Evolutionary conservation across 2,797 vertebrate species (phyloP).

Genomic region (Lerista edwardsae): DNA sequence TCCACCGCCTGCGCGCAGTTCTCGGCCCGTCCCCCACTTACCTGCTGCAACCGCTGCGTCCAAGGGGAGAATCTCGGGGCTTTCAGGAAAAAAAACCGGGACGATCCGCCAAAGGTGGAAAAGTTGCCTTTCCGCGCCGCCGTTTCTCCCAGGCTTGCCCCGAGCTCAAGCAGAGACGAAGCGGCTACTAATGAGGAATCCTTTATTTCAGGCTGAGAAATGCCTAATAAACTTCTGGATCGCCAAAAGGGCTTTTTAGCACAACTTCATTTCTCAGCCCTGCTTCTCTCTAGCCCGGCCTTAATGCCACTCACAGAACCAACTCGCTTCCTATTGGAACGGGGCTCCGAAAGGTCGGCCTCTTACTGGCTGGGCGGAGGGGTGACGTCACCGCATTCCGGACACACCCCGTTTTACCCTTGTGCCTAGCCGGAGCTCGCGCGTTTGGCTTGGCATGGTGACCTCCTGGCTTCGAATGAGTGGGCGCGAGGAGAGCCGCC

Average conservation of each 20-base stretch:
- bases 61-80: background rate
- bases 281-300: constrained; percentile 55
- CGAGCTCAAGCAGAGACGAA: constrained; percentile 48
- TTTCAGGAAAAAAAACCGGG: constrained; percentile 49
- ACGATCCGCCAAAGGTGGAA: constrained; percentile 32
- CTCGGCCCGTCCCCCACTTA: constrained; percentile 60
- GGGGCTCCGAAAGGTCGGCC: rapidly evolving
- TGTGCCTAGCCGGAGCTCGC: rapidly evolving
- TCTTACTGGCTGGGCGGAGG: constrained; percentile 57
- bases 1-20: background rate
- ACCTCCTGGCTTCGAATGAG: constrained; percentile 9
- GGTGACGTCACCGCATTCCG: constrained; percentile 37
- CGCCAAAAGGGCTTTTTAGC: constrained; percentile 67
- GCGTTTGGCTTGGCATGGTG: constrained; percentile 15
- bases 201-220: constrained; percentile 73
- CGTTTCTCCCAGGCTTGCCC: constrained; percentile 52
- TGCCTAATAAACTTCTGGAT: constrained; percentile 76
- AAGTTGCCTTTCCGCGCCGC: constrained; percentile 46
- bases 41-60: constrained; percentile 62
- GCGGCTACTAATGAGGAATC: constrained; percentile 59
- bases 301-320: constrained; percentile 66
- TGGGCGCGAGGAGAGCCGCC: background rate
- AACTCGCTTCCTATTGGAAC: constrained; percentile 67
- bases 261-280: constrained; percentile 75
- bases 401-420: background rate